A percentile compares a stretch with the other conserved stretches of the same genome.
phyloP scores from a whole-genome alignment of 2,113 vertebrate species.

The Theristicus caerulescens region DNA sequence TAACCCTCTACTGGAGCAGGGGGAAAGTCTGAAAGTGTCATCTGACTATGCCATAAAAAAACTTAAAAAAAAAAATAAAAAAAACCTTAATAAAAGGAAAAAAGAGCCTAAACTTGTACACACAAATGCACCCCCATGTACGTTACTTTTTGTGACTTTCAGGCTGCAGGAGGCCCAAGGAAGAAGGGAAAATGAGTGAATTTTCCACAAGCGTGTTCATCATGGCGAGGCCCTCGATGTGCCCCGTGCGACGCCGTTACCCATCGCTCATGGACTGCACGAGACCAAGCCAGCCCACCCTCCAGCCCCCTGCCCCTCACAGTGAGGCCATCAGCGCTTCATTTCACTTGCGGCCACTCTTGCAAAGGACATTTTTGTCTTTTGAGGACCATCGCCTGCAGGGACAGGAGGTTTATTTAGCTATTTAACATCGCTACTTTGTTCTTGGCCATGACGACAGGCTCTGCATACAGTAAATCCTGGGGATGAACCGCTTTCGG shows the following conservation, averaged over 20 bases:
- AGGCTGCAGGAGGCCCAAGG: not conserved
- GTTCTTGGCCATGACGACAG: not conserved
- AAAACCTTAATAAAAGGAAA: not conserved
- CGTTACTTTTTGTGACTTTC: not conserved
- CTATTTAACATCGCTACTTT: not conserved
- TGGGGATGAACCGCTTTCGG: not conserved
- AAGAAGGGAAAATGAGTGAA: not conserved
- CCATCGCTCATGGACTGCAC: not conserved
- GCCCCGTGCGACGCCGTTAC: accelerated
- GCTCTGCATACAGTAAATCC: not conserved
- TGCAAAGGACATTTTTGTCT: not conserved
- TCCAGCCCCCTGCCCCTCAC: not conserved
- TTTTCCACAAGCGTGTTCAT: not conserved
- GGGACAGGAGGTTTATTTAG: conserved; percentile 40
- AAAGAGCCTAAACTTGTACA: not conserved
- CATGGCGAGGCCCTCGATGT: accelerated
- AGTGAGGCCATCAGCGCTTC: accelerated
- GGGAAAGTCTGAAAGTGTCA: not conserved
- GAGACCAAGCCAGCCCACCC: not conserved
- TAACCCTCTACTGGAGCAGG: accelerated
- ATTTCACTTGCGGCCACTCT: not conserved
- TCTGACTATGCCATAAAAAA: not conserved
- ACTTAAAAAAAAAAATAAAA: not conserved
- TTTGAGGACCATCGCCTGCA: not conserved
- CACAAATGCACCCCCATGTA: accelerated